These are phyloP conservation scores for Pherbina coryleti DNA, from an alignment of 2,888 invertebrate genomes.

Conservation along the genomic window DNA sequence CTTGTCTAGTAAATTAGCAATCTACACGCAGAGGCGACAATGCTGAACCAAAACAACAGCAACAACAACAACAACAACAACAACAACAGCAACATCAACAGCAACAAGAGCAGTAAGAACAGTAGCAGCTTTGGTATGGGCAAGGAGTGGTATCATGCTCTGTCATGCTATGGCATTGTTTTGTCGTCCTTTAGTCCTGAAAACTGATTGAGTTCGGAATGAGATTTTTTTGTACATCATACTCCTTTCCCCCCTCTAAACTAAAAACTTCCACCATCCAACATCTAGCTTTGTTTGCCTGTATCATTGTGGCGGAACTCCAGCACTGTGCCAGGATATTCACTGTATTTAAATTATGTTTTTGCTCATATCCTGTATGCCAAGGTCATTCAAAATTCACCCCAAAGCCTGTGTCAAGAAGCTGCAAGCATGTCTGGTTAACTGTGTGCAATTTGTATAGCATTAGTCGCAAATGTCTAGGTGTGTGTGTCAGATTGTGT, in stretches of 20 bases:
- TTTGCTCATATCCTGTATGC: constrained; percentile 60
- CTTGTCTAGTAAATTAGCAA: constrained; percentile 68
- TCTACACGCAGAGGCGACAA: constrained; percentile 48
- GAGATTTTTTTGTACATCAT: constrained; percentile 21
- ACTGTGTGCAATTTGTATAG: constrained; percentile 32
- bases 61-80: constrained; percentile 12
- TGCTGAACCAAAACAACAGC: constrained; percentile 34
- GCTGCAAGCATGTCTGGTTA: background rate
- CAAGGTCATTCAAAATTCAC: constrained; percentile 71
- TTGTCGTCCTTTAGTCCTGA: constrained; percentile 32
- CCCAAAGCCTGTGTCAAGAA: constrained; percentile 51
- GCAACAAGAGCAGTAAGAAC: background rate
- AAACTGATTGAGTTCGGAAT: constrained; percentile 61
- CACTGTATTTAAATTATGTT: constrained; percentile 62
- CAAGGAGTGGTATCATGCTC: background rate
- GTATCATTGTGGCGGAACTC: background rate
- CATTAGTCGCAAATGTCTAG: background rate
- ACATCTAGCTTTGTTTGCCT: background rate
- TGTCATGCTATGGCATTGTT: background rate
- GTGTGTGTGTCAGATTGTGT: constrained; percentile 8
- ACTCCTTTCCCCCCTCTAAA: background rate
- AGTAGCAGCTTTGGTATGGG: background rate
- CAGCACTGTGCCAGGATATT: constrained; percentile 51
- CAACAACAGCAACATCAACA: background rate
- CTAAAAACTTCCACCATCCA: background rate